These are phyloP conservation scores for Squalus acanthias DNA, from an alignment of 2,797 vertebrate genomes.

Conservation along the genomic window DNA sequence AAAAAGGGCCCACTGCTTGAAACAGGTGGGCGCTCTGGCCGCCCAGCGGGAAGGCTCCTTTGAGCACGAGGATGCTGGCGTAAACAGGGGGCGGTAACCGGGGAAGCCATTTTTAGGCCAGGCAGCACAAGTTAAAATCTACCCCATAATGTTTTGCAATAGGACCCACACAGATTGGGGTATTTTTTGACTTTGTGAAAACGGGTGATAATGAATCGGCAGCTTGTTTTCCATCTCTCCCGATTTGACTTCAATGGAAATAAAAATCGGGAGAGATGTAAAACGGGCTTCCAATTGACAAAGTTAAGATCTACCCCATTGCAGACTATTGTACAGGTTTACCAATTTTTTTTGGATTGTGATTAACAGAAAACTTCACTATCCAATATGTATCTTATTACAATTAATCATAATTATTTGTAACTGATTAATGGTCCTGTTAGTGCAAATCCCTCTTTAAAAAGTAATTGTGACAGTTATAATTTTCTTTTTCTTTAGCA, in stretches of 20 bases:
- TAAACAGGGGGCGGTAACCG: not conserved
- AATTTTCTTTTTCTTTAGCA: conserved; percentile 23
- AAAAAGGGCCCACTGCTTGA: not conserved
- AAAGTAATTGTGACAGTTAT: not conserved
- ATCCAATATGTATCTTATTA: not conserved
- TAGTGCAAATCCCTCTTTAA: not conserved
- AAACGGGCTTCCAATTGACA: not conserved
- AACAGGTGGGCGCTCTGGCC: not conserved
- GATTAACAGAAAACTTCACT: not conserved
- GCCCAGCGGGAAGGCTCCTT: not conserved
- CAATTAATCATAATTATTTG: not conserved
- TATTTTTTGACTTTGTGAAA: not conserved
- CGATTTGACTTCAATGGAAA: not conserved
- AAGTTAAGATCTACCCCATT: not conserved
- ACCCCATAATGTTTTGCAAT: not conserved
- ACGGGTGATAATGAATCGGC: not conserved
- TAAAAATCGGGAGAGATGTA: not conserved
- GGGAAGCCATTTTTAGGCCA: not conserved
- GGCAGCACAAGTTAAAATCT: not conserved
- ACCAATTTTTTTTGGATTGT: not conserved
- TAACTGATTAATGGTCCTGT: not conserved
- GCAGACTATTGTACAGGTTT: not conserved
- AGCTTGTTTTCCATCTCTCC: not conserved
- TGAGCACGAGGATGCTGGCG: too few relatives aligned
- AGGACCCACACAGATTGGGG: not conserved